phyloP scores from a whole-genome alignment of 2,888 invertebrate species.

The Eristalis intricaria region DNA sequence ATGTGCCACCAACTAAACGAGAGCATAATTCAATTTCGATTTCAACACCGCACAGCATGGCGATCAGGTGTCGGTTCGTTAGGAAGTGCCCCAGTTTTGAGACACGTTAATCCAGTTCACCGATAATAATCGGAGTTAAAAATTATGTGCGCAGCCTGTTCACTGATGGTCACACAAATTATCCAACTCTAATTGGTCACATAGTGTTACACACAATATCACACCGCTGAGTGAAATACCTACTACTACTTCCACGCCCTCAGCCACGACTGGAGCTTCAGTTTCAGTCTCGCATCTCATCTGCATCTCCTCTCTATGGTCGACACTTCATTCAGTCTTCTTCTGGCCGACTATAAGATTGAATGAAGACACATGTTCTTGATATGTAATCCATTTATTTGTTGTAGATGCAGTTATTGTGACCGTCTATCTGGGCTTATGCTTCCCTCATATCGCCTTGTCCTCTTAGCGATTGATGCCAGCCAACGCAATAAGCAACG shows the following conservation, averaged over 20 bases:
- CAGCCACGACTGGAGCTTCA: background rate
- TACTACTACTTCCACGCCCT: background rate
- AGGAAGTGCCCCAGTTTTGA: conserved; percentile 41
- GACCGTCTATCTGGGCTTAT: background rate
- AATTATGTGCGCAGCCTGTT: conserved; percentile 58
- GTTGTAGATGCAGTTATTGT: conserved; percentile 48
- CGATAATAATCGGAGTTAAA: conserved; percentile 53
- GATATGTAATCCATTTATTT: conserved; percentile 66
- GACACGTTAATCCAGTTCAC: conserved; percentile 50
- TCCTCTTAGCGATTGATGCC: conserved; percentile 26
- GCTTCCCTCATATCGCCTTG: background rate
- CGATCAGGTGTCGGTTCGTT: background rate
- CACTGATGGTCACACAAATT: conserved; percentile 68
- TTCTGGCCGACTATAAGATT: conserved; percentile 45
- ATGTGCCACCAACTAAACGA: background rate
- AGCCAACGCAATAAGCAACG: conserved; percentile 38
- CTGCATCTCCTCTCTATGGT: conserved; percentile 11
- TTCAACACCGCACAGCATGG: conserved; percentile 14
- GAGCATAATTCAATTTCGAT: conserved; percentile 14
- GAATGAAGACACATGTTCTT: conserved; percentile 59
- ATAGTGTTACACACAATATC: conserved; percentile 60
- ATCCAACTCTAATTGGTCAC: conserved; percentile 68
- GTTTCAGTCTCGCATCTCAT: conserved; percentile 30
- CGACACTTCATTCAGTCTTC: conserved; percentile 20
- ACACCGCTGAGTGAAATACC: conserved; percentile 43